phyloP scores from a whole-genome alignment of 2,113 vertebrate species.

The Campylomormyrus tamandua region DNA sequence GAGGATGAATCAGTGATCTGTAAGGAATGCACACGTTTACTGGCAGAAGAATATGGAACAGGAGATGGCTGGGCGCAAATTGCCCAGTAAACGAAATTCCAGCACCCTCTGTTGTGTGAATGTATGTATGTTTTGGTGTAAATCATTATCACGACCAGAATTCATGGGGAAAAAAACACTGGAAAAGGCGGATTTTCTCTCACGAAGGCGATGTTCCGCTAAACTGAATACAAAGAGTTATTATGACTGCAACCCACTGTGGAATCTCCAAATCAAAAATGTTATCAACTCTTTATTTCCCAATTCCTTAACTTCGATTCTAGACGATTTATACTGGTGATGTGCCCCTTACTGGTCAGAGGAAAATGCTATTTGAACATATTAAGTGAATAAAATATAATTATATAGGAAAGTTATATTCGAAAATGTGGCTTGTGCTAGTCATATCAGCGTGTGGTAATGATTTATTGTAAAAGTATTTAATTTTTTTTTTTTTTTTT shows the following conservation, averaged over 20 bases:
- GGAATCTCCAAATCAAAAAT: background rate
- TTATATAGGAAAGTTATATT: background rate
- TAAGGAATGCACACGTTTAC: background rate
- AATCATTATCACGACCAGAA: background rate
- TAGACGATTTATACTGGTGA: background rate
- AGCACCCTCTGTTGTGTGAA: background rate
- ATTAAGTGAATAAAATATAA: background rate
- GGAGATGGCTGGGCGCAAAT: background rate
- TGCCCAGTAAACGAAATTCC: background rate
- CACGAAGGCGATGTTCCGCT: background rate
- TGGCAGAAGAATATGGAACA: background rate
- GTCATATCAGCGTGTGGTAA: background rate
- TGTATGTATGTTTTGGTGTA: background rate
- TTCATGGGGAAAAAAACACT: background rate
- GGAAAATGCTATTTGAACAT: background rate
- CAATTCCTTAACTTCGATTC: background rate
- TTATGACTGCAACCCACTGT: background rate
- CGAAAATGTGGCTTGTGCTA: background rate
- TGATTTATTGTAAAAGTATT: background rate
- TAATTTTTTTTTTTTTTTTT: background rate
- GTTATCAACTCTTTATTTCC: background rate
- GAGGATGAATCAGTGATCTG: background rate
- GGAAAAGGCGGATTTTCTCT: background rate
- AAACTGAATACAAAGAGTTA: background rate
- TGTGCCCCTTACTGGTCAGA: background rate